Evolutionary conservation across 2,113 vertebrate genomes (phyloP).

Genomic region (Psilopsiagon aurifrons): DNA sequence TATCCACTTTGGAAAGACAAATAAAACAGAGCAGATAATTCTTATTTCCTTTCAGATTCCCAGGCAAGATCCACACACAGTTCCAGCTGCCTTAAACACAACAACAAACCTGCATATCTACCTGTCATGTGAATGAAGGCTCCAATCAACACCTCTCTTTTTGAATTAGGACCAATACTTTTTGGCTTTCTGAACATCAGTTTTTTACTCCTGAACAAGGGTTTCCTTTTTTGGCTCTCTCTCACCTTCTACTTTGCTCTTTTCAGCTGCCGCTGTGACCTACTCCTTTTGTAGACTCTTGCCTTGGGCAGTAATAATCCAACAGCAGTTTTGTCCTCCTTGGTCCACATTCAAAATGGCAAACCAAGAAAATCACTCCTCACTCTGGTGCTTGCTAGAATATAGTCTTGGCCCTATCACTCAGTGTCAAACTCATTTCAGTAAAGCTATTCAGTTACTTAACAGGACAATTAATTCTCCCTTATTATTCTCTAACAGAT

Average conservation of each 20-base stretch:
- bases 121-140: not conserved
- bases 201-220: not conserved
- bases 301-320: not conserved
- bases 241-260: not conserved
- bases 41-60: not conserved
- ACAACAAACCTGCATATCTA: not conserved
- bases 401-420: not conserved
- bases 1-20: not conserved
- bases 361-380: not conserved
- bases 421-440: not conserved
- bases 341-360: not conserved
- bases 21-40: not conserved
- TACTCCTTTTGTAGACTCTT: not conserved
- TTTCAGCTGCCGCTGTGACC: not conserved
- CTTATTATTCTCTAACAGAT: not conserved
- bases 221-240: not conserved
- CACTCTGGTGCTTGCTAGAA: not conserved
- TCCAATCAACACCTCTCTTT: not conserved
- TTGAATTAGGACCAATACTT: not conserved
- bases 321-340: not conserved
- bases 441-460: not conserved
- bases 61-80: not conserved
- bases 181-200: not conserved
- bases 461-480: not conserved
- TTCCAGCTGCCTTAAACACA: not conserved